Percentiles rank a stretch among this genome's conserved stretches.
Evolutionary conservation across 1,140 invertebrate species (phyloP).

Genomic region (Drosophila rhopaloa): DNA sequence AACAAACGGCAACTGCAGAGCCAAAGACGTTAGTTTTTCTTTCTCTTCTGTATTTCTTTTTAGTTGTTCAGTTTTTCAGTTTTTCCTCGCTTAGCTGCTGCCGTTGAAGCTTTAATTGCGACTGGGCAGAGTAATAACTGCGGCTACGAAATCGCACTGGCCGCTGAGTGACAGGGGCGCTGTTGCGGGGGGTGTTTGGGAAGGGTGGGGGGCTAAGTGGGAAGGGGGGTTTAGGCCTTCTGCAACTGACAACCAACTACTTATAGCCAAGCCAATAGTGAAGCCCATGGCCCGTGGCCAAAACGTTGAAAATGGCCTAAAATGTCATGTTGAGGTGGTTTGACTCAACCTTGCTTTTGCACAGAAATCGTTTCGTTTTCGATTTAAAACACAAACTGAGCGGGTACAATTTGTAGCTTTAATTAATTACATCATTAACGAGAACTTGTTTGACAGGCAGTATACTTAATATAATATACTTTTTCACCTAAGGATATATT

Average conservation of each 20-base stretch:
- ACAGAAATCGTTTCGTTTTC: too few species aligned
- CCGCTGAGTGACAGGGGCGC: slow-evolving; percentile 25
- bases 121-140: slow-evolving; percentile 67
- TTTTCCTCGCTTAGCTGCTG: slow-evolving; percentile 32
- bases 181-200: slow-evolving; percentile 14
- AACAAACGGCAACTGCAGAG: slow-evolving; percentile 73
- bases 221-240: slow-evolving; percentile 8
- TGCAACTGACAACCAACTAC: slow-evolving; percentile 23
- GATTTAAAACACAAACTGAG: too few species aligned
- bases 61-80: slow-evolving; percentile 6
- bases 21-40: slow-evolving; percentile 63
- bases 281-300: neutral
- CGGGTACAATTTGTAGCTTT: too few species aligned
- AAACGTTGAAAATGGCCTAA: neutral
- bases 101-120: slow-evolving; percentile 70
- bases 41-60: slow-evolving; percentile 29
- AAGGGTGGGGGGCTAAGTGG: neutral
- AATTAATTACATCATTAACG: too few species aligned
- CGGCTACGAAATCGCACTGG: slow-evolving; percentile 61
- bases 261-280: neutral
- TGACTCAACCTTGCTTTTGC: too few species aligned
- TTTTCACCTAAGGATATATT: too few species aligned
- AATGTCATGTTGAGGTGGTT: neutral
- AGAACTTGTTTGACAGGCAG: too few species aligned
- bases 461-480: too few species aligned